Conservation (phyloP, 2,888 invertebrate species). For the Acanthosoma haemorrhoidale region DNA sequence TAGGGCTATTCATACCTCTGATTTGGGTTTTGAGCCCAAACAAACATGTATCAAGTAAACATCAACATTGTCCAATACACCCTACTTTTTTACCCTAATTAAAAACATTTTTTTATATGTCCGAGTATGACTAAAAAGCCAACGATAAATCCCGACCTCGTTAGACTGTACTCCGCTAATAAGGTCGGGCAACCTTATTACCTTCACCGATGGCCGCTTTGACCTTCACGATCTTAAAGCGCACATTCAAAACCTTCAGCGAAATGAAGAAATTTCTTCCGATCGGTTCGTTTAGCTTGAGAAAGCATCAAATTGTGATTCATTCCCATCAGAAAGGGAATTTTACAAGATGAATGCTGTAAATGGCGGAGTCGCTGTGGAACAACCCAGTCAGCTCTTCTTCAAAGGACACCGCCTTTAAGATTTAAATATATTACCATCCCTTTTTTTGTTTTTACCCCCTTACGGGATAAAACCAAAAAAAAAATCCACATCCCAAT, state of each 20-base stretch:
- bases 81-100: no score
- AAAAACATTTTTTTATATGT: no score
- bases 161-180: neutral
- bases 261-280: neutral
- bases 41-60: no score
- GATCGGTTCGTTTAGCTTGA: no score
- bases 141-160: neutral
- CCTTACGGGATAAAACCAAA: no score
- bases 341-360: neutral
- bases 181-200: neutral
- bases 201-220: neutral
- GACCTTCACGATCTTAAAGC: neutral
- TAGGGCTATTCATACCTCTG: no score
- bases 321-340: no score
- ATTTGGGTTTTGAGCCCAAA: no score
- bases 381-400: neutral
- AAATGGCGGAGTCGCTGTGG: neutral
- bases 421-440: constrained; percentile 11
- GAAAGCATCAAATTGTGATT: no score
- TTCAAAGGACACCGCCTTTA: neutral
- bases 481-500: constrained; percentile 14
- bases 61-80: no score
- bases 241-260: neutral
- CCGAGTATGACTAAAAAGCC: neutral
- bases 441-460: neutral